Percentiles rank a stretch among this genome's conserved stretches.
Conservation (phyloP, 2,888 invertebrate genomes). For the Drosophila flavopinicola region DNA sequence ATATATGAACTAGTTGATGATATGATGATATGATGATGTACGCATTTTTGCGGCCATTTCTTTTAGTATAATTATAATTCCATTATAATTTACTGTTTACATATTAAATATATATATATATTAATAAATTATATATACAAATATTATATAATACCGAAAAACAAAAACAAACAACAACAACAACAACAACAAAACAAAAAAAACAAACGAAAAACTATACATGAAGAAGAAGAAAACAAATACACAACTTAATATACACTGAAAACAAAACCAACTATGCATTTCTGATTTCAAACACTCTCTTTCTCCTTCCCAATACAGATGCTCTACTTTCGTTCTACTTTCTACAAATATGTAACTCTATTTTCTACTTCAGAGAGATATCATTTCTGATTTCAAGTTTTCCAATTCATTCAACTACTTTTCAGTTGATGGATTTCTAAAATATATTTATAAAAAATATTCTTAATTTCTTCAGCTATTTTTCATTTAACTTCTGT, state of each 20-base stretch:
- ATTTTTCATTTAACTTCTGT: conserved; percentile 11
- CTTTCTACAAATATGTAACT: not conserved
- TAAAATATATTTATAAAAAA: too few relatives aligned
- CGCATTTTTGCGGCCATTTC: conserved; percentile 59
- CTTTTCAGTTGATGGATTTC: too few relatives aligned
- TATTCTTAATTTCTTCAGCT: conserved; percentile 3
- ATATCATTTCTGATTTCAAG: not conserved
- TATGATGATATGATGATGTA: conserved; percentile 44
- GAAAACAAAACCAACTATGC: conserved; percentile 69
- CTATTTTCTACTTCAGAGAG: conserved; percentile 1
- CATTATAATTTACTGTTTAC: conserved; percentile 69
- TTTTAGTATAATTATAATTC: conserved; percentile 64
- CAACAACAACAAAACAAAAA: conserved; percentile 39
- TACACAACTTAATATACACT: conserved; percentile 79
- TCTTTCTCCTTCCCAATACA: conserved; percentile 23
- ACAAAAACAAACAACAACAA: conserved; percentile 28
- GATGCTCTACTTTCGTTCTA: conserved; percentile 8
- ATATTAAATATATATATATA: conserved; percentile 54
- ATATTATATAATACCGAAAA: conserved; percentile 59
- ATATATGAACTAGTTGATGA: conserved; percentile 34
- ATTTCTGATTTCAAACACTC: conserved; percentile 64
- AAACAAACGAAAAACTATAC: conserved; percentile 61
- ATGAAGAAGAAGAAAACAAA: conserved; percentile 70
- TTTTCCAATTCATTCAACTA: not conserved
- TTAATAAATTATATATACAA: conserved; percentile 69